phyloP scores from a whole-genome alignment of 2,113 vertebrate genomes.

The Odontesthes bonariensis region DNA sequence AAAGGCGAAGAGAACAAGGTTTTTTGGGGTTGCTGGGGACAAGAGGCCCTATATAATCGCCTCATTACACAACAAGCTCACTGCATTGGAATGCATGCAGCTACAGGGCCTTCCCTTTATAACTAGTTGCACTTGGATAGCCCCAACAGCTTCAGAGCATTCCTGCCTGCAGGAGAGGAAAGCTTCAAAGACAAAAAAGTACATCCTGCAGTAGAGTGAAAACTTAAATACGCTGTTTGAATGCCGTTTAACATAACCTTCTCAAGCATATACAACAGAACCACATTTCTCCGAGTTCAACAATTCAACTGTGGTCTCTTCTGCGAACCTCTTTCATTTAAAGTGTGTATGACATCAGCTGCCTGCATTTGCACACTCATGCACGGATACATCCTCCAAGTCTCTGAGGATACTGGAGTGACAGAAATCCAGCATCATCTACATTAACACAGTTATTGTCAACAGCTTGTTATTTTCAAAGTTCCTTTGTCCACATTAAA shows the following conservation, averaged over 20 bases:
- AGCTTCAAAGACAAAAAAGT: not conserved
- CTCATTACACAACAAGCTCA: conserved; percentile 72
- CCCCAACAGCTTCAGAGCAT: conserved; percentile 37
- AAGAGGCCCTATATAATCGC: conserved; percentile 72
- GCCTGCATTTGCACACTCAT: conserved; percentile 45
- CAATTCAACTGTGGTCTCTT: conserved; percentile 31
- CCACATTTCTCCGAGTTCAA: conserved; percentile 17
- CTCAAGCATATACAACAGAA: conserved; percentile 6
- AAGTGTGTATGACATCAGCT: conserved; percentile 18
- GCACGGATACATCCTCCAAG: conserved; percentile 16
- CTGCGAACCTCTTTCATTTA: conserved; percentile 19
- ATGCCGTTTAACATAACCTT: not conserved
- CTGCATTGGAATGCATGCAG: conserved; percentile 63
- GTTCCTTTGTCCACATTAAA: no score
- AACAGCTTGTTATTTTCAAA: no score
- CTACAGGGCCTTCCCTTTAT: conserved; percentile 55
- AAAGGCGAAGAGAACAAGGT: conserved; percentile 47
- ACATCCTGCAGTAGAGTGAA: conserved; percentile 2
- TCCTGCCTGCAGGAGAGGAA: conserved; percentile 45
- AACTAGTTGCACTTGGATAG: conserved; percentile 44
- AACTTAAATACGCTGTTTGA: not conserved
- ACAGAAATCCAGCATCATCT: conserved; percentile 61
- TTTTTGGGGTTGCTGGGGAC: conserved; percentile 63
- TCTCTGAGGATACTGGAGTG: conserved; percentile 59
- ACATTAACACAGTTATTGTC: not conserved